Evolutionary conservation across 1,140 invertebrate species (phyloP).

Genomic region (Zaprionus inermis): DNA sequence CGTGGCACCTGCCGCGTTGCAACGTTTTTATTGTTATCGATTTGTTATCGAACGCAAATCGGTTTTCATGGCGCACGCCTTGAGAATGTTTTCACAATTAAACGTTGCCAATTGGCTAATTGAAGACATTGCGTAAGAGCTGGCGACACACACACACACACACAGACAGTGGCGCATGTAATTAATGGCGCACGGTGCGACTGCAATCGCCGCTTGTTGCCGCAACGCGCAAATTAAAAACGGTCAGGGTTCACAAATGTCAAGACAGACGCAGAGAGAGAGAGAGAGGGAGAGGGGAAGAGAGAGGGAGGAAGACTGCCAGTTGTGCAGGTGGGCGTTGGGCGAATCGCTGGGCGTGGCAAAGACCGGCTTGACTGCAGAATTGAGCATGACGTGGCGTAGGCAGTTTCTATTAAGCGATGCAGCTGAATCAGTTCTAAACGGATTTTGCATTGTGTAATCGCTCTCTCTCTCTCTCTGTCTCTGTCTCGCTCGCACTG

Average conservation of each 20-base stretch:
- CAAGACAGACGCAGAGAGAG: constrained; percentile 22
- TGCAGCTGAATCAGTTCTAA: not conserved
- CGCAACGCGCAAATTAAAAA: constrained; percentile 56
- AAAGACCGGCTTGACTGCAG: constrained; percentile 30
- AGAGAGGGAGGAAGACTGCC: not conserved
- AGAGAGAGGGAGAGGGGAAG: not conserved
- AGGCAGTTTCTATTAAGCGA: not conserved
- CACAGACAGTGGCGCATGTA: constrained; percentile 23
- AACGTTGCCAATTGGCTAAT: constrained; percentile 45
- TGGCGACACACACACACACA: not conserved
- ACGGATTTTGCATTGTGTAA: constrained; percentile 1
- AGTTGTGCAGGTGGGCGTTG: constrained; percentile 10
- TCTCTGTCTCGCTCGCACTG: not conserved
- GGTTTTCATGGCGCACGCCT: constrained; percentile 4
- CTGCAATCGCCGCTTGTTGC: constrained; percentile 41
- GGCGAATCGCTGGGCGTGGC: constrained; percentile 14
- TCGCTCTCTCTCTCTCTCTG: not conserved
- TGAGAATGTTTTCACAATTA: constrained; percentile 62
- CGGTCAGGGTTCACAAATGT: constrained; percentile 70
- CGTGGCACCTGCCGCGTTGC: too few relatives aligned
- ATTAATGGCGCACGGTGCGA: constrained; percentile 62
- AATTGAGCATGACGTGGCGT: not conserved
- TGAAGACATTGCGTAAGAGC: constrained; percentile 61
- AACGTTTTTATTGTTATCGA: not conserved
- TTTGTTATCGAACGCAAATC: not conserved